phyloP scores from a whole-genome alignment of 2,797 vertebrate genomes.

The Emys orbicularis region DNA sequence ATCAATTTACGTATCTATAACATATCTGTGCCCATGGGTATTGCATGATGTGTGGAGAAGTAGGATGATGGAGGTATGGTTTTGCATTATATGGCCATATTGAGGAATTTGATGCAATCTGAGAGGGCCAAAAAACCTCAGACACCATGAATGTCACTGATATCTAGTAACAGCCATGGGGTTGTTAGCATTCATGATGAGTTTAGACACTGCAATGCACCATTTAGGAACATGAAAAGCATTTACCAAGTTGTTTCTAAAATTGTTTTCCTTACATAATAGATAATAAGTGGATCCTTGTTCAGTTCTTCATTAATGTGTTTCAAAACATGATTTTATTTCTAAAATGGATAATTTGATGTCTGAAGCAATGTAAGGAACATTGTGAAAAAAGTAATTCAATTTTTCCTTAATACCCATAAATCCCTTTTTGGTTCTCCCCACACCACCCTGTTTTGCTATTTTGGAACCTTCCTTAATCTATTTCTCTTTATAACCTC shows the following conservation, averaged over 20 bases:
- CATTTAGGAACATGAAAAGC: background rate
- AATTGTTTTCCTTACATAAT: conserved; percentile 37
- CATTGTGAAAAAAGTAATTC: background rate
- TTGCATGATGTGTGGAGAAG: background rate
- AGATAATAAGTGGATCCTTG: conserved; percentile 4
- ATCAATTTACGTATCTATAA: background rate
- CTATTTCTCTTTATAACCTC: background rate
- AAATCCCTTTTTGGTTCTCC: background rate
- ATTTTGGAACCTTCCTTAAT: background rate
- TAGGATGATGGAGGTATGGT: background rate
- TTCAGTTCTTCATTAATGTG: background rate
- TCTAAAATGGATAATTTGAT: background rate
- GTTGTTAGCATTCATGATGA: background rate
- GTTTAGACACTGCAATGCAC: background rate
- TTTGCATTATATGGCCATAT: background rate
- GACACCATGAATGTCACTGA: background rate
- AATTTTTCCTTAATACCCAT: conserved; percentile 8
- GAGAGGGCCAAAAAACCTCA: background rate
- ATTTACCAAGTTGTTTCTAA: background rate
- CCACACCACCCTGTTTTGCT: background rate
- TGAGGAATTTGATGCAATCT: background rate
- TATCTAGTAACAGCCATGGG: background rate
- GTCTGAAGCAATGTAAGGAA: background rate
- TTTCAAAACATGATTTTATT: conserved; percentile 26
- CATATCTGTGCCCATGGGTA: background rate